These are phyloP conservation scores for Elachura formosa DNA, from an alignment of 2,113 vertebrate genomes.

Conservation along the genomic window DNA sequence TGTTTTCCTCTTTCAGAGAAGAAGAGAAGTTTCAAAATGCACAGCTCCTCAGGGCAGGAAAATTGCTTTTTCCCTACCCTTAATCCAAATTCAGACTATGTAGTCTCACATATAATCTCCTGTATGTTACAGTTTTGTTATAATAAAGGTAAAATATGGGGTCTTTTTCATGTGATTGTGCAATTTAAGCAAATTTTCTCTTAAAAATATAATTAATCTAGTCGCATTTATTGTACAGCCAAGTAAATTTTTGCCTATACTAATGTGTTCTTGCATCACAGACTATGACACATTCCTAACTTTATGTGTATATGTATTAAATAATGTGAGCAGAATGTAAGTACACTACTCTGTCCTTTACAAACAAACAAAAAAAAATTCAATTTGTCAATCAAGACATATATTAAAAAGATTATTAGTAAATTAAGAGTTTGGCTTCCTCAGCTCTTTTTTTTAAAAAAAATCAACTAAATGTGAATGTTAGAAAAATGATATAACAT, in stretches of 20 bases:
- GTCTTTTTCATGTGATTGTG: not conserved
- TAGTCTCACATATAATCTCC: not conserved
- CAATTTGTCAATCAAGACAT: not conserved
- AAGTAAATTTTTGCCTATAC: not conserved
- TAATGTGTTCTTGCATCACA: not conserved
- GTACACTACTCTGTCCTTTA: not conserved
- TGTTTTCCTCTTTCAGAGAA: not conserved
- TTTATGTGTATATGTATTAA: not conserved
- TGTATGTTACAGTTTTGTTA: not conserved
- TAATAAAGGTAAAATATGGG: not conserved
- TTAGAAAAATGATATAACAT: not conserved
- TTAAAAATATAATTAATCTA: not conserved
- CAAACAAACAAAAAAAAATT: no score
- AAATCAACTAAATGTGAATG: not conserved
- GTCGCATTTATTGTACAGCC: not conserved
- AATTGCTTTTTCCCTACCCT: not conserved
- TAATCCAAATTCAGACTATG: not conserved
- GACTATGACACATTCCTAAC: not conserved
- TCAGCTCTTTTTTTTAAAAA: not conserved
- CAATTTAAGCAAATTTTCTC: not conserved
- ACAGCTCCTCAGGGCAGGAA: rapidly evolving
- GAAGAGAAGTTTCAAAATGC: not conserved
- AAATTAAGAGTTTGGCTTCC: not conserved
- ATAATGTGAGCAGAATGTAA: not conserved
- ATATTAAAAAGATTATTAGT: not conserved